Evolutionary conservation across 2,888 invertebrate species (phyloP), one percentile per base, ranked within the genome.

Genomic region (Rhodophaea formosa): DNA sequence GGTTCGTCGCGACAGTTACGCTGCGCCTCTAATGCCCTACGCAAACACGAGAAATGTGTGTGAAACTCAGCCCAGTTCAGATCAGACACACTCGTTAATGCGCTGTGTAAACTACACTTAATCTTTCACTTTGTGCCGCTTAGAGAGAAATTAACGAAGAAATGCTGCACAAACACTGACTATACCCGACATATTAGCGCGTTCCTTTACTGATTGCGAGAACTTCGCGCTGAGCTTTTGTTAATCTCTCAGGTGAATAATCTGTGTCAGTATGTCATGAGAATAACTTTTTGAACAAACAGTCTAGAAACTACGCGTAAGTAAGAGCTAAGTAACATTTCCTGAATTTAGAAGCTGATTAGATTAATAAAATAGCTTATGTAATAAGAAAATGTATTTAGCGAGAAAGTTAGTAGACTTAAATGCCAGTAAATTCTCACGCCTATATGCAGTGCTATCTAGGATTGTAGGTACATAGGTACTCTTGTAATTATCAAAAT

Each of bases 81-180:
- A 86, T 83, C 80, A 73, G 74, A 79, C 74, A 69, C 70, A 75
- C 74, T 74, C 69, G 86, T 80, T 88, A 90, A 89, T 79, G 63
- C 67, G 65, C 65, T 74, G 71, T 66, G 82, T 75, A 86, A 84
- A 88, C 85, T 69, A 68, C 69, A 79, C 78, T 85, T 88, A 88
- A 88, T 89, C 82, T 83, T 86, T 86, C 85, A 86, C 85, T 89
- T 88, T 88, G 82, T 84, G 71, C 77, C 77, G 80, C 82, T 85
- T 84, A 84, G 68, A 84, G 72, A 78, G 67, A 80, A 85, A 87
- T 88, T 87, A 86, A 85, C 86, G 74, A 79, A 80, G 77, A 82
- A 80, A 81, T 80, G 75, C 72, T 77, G 73, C 65, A 69, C 73
- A 85, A 84, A 88, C 72, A 84, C 65, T 62, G 63, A 63, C 74